Evolutionary conservation across 2,113 vertebrate genomes (phyloP), one percentile per base, ranked within the genome.

Genomic region (Xenus cinereus): DNA sequence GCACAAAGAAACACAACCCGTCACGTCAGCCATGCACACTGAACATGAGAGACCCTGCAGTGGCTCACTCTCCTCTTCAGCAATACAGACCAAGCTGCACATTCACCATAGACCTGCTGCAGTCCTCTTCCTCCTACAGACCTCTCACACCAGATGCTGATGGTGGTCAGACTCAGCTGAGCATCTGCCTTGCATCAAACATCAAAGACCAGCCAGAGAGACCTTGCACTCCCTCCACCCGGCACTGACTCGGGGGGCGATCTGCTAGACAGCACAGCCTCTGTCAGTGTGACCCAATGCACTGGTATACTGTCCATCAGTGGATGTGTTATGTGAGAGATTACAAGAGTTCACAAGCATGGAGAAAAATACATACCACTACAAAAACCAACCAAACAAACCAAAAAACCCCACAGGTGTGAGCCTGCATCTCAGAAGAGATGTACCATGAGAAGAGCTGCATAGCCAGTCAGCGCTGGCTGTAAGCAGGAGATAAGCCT

Each of bases 261-360:
- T 23, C 15, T 76, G 37, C n/a, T 39, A 37, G 53, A 35, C 30
- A 41, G 20, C 30, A 77, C 28, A 64, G n/a, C 7, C 53, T 76
- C 46, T 19, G 6, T 23, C 45, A 35, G 7, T 7, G 46, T 33
- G 8, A 63, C 22, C 10, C 48, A 68, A 15, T 0, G 0, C 3
- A 6, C 14, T 57, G 23, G 12, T 9, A 28, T 5, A 13, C 11
- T 10, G 3, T 41, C 9, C 26, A 54, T 68, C 33, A n/a, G 35
- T 1, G 2, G 39, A 68, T 26, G 69, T 0, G 0, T 13, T 39
- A 43, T 37, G 66, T 45, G 68, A 59, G 35, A 76, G 53, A 67
- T 16, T 3, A 67, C 20, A 74, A 0, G 6, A 54, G 11, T 48
- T 68, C 39, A 68, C 26, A 77, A 73, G 57, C 4, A 17, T 6